phyloP scores from a whole-genome alignment of 2,113 vertebrate species.

The Oenanthe oenanthe region DNA sequence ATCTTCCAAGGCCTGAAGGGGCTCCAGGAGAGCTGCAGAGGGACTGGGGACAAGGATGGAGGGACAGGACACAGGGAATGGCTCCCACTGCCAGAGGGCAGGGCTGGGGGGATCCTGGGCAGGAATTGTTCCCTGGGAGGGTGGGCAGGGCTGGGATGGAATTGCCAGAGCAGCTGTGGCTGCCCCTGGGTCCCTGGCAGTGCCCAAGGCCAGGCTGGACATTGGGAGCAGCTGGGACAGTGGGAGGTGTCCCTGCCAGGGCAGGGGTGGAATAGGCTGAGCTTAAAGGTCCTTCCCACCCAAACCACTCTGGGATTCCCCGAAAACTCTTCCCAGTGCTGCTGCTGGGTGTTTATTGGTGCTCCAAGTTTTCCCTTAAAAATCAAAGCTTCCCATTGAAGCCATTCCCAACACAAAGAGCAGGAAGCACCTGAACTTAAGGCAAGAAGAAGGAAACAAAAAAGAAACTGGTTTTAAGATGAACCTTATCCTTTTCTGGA shows the following conservation, averaged over 20 bases:
- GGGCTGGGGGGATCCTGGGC: too few species aligned
- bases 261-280: rapidly evolving
- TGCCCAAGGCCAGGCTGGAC: not conserved
- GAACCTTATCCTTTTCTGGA: not conserved
- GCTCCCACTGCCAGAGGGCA: too few species aligned
- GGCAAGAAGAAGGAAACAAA: not conserved
- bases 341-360: not conserved
- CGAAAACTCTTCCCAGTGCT: not conserved
- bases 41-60: not conserved
- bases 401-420: not conserved
- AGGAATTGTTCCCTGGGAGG: too few species aligned
- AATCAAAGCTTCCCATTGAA: not conserved
- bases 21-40: not conserved
- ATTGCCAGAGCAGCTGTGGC: too few species aligned
- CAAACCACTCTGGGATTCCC: not conserved
- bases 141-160: too few species aligned
- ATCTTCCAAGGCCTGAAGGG: not conserved
- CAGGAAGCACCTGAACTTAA: not conserved
- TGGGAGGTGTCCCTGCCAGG: not conserved
- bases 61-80: not conserved
- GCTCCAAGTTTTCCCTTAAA: not conserved
- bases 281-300: not conserved
- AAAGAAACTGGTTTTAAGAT: not conserved
- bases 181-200: not conserved
- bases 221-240: not conserved